These are phyloP conservation scores for Parotia lawesii DNA, from an alignment of 2,113 vertebrate species.

Conservation along the genomic window DNA sequence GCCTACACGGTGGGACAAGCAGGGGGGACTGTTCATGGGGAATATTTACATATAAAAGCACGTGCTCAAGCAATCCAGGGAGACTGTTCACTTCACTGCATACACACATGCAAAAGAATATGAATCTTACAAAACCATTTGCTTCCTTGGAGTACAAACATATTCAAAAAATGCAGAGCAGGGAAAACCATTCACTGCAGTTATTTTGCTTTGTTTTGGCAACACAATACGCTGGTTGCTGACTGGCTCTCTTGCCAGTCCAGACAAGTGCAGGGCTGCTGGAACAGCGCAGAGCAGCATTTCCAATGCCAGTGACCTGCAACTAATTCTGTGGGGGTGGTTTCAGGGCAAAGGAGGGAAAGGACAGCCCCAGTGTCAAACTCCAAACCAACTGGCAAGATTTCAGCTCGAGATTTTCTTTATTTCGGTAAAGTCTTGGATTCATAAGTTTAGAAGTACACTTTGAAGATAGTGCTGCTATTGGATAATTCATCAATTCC, in stretches of 20 bases:
- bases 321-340: background rate
- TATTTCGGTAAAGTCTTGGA: background rate
- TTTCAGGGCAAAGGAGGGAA: background rate
- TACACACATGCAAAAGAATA: background rate
- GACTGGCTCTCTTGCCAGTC: background rate
- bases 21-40: background rate
- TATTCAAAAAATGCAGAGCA: background rate
- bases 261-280: background rate
- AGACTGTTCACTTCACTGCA: background rate
- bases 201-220: slow-evolving; percentile 36
- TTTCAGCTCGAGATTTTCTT: background rate
- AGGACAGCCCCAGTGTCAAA: background rate
- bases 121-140: background rate
- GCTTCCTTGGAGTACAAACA: background rate
- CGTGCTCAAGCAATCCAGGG: background rate
- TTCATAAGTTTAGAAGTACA: background rate
- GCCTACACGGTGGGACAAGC: background rate
- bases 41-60: background rate
- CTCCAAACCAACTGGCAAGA: background rate
- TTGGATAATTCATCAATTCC: background rate
- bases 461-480: background rate
- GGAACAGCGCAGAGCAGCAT: background rate
- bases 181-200: background rate
- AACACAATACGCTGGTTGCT: background rate
- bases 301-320: background rate